Evolutionary conservation across 2,113 vertebrate genomes (phyloP), one percentile per base, ranked within the genome.

Genomic region (Hypomesus transpacificus): DNA sequence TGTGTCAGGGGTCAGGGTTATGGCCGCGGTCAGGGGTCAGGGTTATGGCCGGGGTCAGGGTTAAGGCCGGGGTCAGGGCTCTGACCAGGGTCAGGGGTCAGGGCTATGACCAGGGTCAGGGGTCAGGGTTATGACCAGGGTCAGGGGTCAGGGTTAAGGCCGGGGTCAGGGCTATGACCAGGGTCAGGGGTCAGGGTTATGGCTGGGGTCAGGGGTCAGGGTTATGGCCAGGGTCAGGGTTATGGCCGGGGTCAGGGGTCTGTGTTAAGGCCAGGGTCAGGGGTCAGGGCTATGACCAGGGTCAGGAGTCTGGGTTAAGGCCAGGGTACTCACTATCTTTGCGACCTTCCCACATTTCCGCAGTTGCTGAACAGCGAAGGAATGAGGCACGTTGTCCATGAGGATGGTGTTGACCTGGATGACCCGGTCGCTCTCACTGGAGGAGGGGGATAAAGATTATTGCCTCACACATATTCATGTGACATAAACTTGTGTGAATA

Each of bases 331-430:
- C 91, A 98, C 96, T 78, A 98, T 95, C 80, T 92, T 93, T 62
- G 96, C 96, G 2, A 94, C 87, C 91, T 96, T 98, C 59, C 96
- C 96, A 84, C 96, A 97, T 87, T 98, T 98, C 58, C 95, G 93
- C 70, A 98, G 92, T 65, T 96, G 94, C 61, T 98, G 96, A 39
- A 98, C 96, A 28, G 96, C 96, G 76, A 97, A 97, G 2, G 96
- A 94, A 87, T 98, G 96, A 73, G 91, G 91, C 84, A 98, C 96
- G 3, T 94, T 94, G 77, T 98, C 95, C 96, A 98, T 96, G 2
- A 93, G 74, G 71, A 93, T 94, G 71, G 93, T 87, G 2, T 98
- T 98, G 78, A 98, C 96, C 78, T 93, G 93, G 77, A 98, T 87
- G 75, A 98, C 96, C 1, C 96, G 90, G 75, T 98, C 96, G 73